Evolutionary conservation across 2,888 invertebrate genomes (phyloP), one percentile per base, ranked within the genome.

Genomic region (Stenoptilia bipunctidactyla): DNA sequence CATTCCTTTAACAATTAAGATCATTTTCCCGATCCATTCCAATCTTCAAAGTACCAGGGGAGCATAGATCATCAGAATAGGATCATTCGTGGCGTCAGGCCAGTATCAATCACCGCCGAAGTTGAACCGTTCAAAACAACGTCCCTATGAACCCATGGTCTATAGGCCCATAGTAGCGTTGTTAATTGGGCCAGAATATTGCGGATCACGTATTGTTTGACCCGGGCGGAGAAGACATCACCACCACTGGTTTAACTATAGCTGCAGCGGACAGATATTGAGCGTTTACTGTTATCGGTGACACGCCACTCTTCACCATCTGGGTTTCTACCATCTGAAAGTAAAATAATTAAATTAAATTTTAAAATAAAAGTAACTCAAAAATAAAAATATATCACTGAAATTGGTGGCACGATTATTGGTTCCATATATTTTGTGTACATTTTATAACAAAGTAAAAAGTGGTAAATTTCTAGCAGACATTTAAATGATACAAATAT

Each of bases 201-300:
- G n/a, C 10, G 3, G 30, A 30, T 46, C 48, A 53, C 45, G 51
- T 48, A 12, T 30, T 9, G n/a, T 9, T 30, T 6, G 13, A 13
- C 13, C 4, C 12, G 6, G 53, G 50, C n/a, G 55, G 54, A 34
- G 59, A 49, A 15, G 67, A 66, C 43, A 90, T 89, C 42, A 91
- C 89, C 39, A 90, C 90, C 35, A 90, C 87, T 1, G 90, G 90
- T 64, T 90, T 90, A 37, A 90, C 87, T 43, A 90, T 75, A 43
- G 86, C 77, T 36, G 87, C 77, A 20, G 87, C 77, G 61, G 86
- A 85, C 43, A 88, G 73, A 70, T 90, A 90, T 74, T 90, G 90
- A 49, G 90, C 87, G 68, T 88, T 88, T 47, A 90, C 87, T 40
- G 90, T 74, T 42, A 90, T 86, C 53, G 90, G 86, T 44, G 87